Evolutionary conservation across 2,888 invertebrate genomes (phyloP), one percentile per base, ranked within the genome.

Genomic region (Tricholauxania praeusta): DNA sequence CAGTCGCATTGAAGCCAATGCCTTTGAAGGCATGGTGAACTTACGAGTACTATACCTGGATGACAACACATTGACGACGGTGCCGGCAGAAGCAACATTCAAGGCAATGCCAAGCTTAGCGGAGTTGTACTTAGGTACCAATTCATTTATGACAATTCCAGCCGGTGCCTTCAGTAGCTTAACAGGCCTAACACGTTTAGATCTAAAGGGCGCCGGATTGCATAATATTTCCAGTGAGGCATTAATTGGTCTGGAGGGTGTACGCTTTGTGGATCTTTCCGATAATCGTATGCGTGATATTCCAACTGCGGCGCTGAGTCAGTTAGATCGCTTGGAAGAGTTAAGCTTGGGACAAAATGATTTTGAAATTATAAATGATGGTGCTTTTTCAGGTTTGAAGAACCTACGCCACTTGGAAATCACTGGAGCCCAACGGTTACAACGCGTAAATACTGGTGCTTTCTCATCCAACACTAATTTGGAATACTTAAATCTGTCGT

Each of bases 271-370:
- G 48, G 93, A 93, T 84, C 88, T 96, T 28, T 92, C 93, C n/a
- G 95, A 94, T 78, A 96, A 96, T 87, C 91, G 92, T 79, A 87
- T 96, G 74, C 89, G 89, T 66, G 89, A 89, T 68, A 91, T 96
- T 62, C 96, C 96, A 5, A 95, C 95, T 0, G 89, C 90, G 22
- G 94, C 95, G 76, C 83, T 96, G 52, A 91, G 92, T 6, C 89
- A 91, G 67, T 88, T 96, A 71, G 89, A 90, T 8, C 91, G 95
- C 62, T 87, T 96, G 73, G 96, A 96, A 84, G 93, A 95, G 79
- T 88, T 96, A 64, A 92, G 91, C 49, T 90, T 96, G 73, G 96
- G 96, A 0, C 95, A 95, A 84, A 96, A 96, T 83, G 93, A 93
- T 77, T 95, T 95, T 81, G 88, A 90, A 55, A 88, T 89, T 0